Evolutionary conservation across 2,888 invertebrate genomes (phyloP).

Genomic region (Bedellia somnulentella): DNA sequence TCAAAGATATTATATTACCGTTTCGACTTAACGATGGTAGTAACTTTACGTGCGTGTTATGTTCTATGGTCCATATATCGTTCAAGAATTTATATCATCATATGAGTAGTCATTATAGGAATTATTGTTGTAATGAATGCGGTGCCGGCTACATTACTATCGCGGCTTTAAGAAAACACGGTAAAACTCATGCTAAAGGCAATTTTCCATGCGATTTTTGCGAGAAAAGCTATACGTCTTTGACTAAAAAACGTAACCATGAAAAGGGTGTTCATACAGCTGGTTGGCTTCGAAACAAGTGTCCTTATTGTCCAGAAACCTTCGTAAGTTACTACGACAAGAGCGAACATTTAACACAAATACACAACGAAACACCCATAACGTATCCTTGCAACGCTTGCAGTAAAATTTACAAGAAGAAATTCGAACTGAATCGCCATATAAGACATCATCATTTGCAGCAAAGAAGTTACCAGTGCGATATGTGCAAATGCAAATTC

Average conservation of each 20-base stretch:
- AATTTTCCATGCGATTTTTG: conserved; percentile 57
- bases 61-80: conserved; percentile 41
- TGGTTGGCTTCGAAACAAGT: conserved; percentile 51
- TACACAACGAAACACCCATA: conserved; percentile 32
- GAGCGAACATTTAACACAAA: conserved; percentile 39
- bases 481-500: conserved; percentile 44
- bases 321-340: conserved; percentile 49
- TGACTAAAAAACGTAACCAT: conserved; percentile 45
- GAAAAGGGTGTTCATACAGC: conserved; percentile 42
- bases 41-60: conserved; percentile 39
- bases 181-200: conserved; percentile 46
- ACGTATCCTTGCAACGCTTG: conserved; percentile 47
- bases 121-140: conserved; percentile 49
- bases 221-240: conserved; percentile 52
- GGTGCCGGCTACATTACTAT: conserved; percentile 46
- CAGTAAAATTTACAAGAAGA: conserved; percentile 44
- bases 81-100: conserved; percentile 50
- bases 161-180: conserved; percentile 45
- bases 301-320: conserved; percentile 42
- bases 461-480: conserved; percentile 38
- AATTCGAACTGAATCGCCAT: conserved; percentile 43
- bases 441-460: conserved; percentile 48
- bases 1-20: conserved; percentile 48
- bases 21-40: conserved; percentile 38
- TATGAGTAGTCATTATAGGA: conserved; percentile 51